A percentile compares a stretch with the other conserved stretches of the same genome.
phyloP scores from a whole-genome alignment of 2,888 invertebrate species.

The Melieria crassipennis region DNA sequence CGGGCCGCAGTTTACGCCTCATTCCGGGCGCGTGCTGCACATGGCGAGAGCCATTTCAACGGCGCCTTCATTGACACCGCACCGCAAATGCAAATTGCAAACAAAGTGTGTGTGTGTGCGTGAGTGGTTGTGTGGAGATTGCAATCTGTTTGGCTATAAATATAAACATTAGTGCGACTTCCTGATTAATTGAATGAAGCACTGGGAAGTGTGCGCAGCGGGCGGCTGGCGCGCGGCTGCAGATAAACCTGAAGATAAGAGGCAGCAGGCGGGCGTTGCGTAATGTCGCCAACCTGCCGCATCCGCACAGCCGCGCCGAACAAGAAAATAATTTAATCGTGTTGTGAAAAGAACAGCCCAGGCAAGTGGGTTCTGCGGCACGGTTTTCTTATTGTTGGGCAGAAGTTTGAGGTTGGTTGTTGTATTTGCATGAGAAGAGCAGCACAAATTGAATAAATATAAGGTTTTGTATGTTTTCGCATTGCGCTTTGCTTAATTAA shows the following conservation, averaged over 20 bases:
- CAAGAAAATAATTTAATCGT: background rate
- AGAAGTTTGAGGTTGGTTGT: too few species aligned
- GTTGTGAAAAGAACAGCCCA: background rate
- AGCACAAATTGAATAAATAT: too few species aligned
- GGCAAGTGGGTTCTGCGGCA: background rate
- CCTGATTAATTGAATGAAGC: slow-evolving; percentile 24
- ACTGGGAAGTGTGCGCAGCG: slow-evolving; percentile 2
- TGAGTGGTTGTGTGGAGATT: slow-evolving; percentile 12
- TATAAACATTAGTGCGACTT: slow-evolving; percentile 12
- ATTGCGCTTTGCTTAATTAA: too few species aligned
- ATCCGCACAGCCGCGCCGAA: background rate
- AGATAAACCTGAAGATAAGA: background rate
- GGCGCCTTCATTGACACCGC: too few species aligned
- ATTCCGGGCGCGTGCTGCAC: too few species aligned
- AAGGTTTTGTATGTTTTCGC: too few species aligned
- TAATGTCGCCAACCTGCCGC: background rate
- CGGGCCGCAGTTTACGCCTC: background rate
- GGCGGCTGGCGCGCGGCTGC: background rate
- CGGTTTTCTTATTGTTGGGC: background rate
- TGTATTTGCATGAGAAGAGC: too few species aligned
- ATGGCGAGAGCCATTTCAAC: too few species aligned
- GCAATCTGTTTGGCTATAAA: slow-evolving; percentile 20
- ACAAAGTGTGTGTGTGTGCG: background rate
- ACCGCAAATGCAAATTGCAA: background rate
- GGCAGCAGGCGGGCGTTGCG: background rate